Conservation (phyloP, 2,888 invertebrate genomes). For the Coleophora flavipennella region DNA sequence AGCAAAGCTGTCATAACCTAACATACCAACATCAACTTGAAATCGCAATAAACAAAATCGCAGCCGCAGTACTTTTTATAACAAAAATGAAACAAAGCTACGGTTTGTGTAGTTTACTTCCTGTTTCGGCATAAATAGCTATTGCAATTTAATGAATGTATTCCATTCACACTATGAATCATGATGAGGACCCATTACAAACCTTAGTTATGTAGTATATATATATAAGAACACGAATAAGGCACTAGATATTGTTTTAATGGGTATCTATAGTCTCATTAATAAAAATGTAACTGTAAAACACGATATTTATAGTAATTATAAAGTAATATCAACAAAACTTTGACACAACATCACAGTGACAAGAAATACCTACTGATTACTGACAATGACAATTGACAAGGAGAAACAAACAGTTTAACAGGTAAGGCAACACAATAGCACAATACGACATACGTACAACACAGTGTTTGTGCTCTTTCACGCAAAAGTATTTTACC, state of each 20-base stretch:
- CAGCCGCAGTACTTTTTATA: too few relatives aligned
- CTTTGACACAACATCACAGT: conserved; percentile 51
- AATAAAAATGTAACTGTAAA: conserved; percentile 35
- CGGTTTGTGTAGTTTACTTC: conserved; percentile 31
- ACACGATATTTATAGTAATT: conserved; percentile 35
- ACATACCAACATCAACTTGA: conserved; percentile 1
- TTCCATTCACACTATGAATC: conserved; percentile 59
- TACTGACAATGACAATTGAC: too few relatives aligned
- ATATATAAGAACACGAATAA: conserved; percentile 21
- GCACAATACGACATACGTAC: conserved; percentile 10
- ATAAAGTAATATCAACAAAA: conserved; percentile 61
- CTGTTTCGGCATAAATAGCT: conserved; percentile 41
- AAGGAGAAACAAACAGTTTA: too few relatives aligned
- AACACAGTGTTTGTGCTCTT: too few relatives aligned
- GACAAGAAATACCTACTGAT: conserved; percentile 30
- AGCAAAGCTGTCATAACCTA: conserved; percentile 30
- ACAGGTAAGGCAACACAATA: conserved; percentile 17
- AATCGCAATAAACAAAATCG: too few relatives aligned
- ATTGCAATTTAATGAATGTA: conserved; percentile 41
- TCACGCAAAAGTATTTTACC: too few relatives aligned
- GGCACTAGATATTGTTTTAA: conserved; percentile 20
- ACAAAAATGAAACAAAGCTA: conserved; percentile 12
- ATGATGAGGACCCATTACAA: conserved; percentile 36
- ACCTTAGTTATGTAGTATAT: conserved; percentile 32
- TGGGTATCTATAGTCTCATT: conserved; percentile 38